Evolutionary conservation across 2,113 vertebrate species (phyloP).

Genomic region (Siphamia tubifer): DNA sequence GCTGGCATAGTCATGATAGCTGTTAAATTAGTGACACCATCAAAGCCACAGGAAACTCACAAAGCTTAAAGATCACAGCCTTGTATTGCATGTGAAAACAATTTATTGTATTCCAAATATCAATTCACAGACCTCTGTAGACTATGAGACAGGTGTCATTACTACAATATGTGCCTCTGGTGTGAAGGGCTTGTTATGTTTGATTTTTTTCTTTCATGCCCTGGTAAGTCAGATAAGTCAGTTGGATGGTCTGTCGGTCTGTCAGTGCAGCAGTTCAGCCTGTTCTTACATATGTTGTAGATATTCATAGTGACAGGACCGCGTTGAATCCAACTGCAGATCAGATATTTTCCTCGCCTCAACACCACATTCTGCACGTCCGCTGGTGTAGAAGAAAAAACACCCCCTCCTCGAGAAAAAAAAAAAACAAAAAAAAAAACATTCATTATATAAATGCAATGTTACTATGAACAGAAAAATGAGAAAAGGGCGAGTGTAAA

Average conservation of each 20-base stretch:
- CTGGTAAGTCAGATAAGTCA: neutral
- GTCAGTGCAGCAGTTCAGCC: neutral
- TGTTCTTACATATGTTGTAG: neutral
- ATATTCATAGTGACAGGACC: neutral
- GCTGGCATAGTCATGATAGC: conserved; percentile 11
- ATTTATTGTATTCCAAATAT: conserved; percentile 17
- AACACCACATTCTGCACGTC: neutral
- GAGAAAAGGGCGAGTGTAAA: neutral
- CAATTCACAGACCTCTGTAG: no score
- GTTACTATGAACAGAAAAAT: neutral
- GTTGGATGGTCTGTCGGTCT: no score
- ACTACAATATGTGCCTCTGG: neutral
- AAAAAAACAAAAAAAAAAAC: neutral
- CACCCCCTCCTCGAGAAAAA: no score
- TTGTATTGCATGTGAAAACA: conserved; percentile 15
- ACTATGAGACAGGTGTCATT: no score
- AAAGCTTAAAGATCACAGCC: conserved; percentile 30
- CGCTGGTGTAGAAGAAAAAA: neutral
- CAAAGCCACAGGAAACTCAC: conserved; percentile 1
- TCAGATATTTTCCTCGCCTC: neutral
- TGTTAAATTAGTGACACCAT: conserved; percentile 19
- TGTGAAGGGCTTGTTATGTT: neutral
- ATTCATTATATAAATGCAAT: neutral
- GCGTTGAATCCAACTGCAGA: neutral
- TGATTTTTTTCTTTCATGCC: neutral